A percentile compares a stretch with the other conserved stretches of the same genome.
Evolutionary conservation across 2,888 invertebrate genomes (phyloP).

Genomic region (Nezara viridula): DNA sequence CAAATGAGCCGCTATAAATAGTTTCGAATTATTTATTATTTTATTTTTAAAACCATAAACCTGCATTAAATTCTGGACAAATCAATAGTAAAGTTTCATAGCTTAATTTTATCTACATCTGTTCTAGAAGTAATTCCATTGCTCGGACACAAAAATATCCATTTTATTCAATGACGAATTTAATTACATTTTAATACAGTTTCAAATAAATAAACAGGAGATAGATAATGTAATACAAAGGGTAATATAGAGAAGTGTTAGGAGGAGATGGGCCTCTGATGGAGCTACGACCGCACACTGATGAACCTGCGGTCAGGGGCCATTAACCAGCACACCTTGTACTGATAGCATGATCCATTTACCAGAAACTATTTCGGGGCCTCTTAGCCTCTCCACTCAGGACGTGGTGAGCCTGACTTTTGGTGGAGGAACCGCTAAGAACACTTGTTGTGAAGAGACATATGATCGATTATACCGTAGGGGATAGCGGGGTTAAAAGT

Average conservation of each 20-base stretch:
- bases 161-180: neutral
- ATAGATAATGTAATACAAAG: neutral
- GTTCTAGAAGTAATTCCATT: too few relatives aligned
- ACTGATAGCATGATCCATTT: neutral
- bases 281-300: neutral
- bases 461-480: too few relatives aligned
- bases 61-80: too few relatives aligned
- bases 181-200: neutral
- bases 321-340: constrained; percentile 9
- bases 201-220: neutral
- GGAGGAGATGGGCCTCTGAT: neutral
- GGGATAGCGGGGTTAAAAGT: too few relatives aligned
- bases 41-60: too few relatives aligned
- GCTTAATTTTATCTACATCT: too few relatives aligned
- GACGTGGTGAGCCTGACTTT: neutral
- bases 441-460: neutral
- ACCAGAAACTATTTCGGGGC: neutral
- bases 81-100: too few relatives aligned
- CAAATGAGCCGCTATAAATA: too few relatives aligned
- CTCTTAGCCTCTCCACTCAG: constrained; percentile 1
- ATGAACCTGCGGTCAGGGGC: neutral
- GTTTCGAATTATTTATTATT: too few relatives aligned
- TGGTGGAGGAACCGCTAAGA: neutral
- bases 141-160: too few relatives aligned
- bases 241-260: neutral